Base-by-base conservation (phyloP, 2,797 vertebrate genomes). In the Eidolon dupreanum region DNA sequence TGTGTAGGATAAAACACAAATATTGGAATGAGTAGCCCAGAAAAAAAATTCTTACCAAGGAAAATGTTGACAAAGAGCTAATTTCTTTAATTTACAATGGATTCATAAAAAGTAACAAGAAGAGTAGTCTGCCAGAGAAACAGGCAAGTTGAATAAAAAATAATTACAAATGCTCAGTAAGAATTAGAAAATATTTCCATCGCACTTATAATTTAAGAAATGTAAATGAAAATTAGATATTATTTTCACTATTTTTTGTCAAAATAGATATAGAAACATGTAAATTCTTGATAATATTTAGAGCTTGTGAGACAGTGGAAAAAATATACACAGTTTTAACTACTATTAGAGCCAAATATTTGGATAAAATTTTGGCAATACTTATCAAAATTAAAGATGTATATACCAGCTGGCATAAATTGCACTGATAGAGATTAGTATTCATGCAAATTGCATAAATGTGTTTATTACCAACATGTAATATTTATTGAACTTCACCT, bases 341-440 rank as follows among this genome's bases (percentile, higher is more conserved):
- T 66, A 79, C 2, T 83, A n/a, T 24, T 86, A 15, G 11, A 89
- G 19, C 20, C 31, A 96, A 46, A 3, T 70, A 61, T 74, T 65
- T 92, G 26, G 16, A 86, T 13, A 22, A 84, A 86, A 87, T 66
- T 88, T 81, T 97, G 92, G n/a, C 59, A 91, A 74, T 78, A 75
- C 49, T 8, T 77, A 65, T 49, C 2, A 83, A 82, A 93, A 95
- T 95, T 83, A 88, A 85, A 93, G 20, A 55, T 89, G 10, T 8
- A 36, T 31, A 31, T 84, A 36, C 13, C 41, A 88, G 66, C 3
- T 46, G 43, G 41, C 10, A 84, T 19, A 90, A 68, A 66, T 70
- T 2, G 0, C 9, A 59, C 16, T 85, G 10, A 16, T 91, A 49
- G 17, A 87, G 90, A 88, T 46, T 71, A 28, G 7, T 28, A 63